These are phyloP conservation scores for Chalcis sispes DNA, from an alignment of 2,888 invertebrate genomes.

Conservation along the genomic window DNA sequence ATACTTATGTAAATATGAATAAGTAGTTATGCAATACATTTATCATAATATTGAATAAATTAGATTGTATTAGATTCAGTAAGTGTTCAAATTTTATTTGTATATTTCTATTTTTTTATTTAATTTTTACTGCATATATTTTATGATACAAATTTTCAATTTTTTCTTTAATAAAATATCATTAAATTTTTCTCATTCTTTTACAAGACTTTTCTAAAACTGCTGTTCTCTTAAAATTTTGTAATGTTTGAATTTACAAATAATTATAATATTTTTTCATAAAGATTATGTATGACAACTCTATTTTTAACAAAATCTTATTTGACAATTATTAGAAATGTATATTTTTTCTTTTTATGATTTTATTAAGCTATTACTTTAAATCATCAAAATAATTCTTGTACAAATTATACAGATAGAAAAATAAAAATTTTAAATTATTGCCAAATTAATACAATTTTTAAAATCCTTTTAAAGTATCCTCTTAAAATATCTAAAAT, in stretches of 20 bases:
- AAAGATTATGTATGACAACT: slow-evolving; percentile 28
- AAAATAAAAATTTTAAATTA: no score
- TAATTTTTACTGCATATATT: no score
- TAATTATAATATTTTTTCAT: slow-evolving; percentile 47
- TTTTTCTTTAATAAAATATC: slow-evolving; percentile 40
- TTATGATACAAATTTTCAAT: neutral
- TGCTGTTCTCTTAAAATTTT: no score
- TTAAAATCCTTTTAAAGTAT: no score
- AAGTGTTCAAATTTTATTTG: no score
- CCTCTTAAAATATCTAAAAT: no score
- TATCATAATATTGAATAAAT: slow-evolving; percentile 42
- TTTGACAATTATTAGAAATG: neutral
- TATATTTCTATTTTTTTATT: no score
- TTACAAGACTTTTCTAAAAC: no score
- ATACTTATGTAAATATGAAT: slow-evolving; percentile 52
- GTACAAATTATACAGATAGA: no score
- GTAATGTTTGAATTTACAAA: slow-evolving; percentile 42
- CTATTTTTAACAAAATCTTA: slow-evolving; percentile 50
- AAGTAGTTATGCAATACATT: slow-evolving; percentile 48
- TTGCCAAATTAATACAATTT: no score
- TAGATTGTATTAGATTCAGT: no score
- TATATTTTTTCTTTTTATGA: neutral
- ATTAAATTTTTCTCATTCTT: slow-evolving; percentile 37
- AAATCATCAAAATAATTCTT: no score
- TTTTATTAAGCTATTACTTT: neutral